phyloP scores from a whole-genome alignment of 2,888 invertebrate genomes.

The Copidosoma aretas region DNA sequence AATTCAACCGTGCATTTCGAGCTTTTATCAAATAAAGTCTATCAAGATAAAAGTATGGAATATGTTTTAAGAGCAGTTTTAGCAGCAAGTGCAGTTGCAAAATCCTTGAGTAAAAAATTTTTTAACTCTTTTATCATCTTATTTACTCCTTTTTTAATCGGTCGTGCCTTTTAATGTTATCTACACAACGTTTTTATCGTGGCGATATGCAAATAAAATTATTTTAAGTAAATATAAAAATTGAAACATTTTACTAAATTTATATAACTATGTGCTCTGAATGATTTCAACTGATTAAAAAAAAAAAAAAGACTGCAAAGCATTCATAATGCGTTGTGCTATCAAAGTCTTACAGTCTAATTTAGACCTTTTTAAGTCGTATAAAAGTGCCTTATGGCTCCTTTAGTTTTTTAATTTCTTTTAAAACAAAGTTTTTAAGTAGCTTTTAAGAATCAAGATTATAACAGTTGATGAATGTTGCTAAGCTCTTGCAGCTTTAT shows the following conservation, averaged over 20 bases:
- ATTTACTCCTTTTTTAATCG: conserved; percentile 56
- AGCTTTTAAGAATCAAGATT: conserved; percentile 28
- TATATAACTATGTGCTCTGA: conserved; percentile 38
- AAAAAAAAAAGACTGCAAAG: conserved; percentile 50
- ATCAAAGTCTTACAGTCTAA: conserved; percentile 29
- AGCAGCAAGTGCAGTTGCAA: conserved; percentile 32
- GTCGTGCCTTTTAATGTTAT: conserved; percentile 58
- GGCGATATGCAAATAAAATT: conserved; percentile 49
- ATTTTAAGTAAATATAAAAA: conserved; percentile 50
- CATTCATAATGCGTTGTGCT: conserved; percentile 23
- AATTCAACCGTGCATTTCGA: not conserved
- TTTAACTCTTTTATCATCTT: conserved; percentile 53
- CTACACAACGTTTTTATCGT: conserved; percentile 54
- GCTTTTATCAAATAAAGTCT: conserved; percentile 7
- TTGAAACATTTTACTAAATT: conserved; percentile 21
- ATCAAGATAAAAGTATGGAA: conserved; percentile 28
- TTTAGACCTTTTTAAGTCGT: conserved; percentile 38
- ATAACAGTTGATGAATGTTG: conserved; percentile 22
- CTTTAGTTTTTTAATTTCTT: conserved; percentile 48
- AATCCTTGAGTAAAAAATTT: conserved; percentile 44
- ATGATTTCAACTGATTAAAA: conserved; percentile 50
- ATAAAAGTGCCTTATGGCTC: conserved; percentile 50
- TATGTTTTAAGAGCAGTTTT: conserved; percentile 20
- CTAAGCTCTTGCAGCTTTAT: conserved; percentile 32
- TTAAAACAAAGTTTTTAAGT: conserved; percentile 35